Conservation (phyloP, 2,797 vertebrate genomes). For the Arctocebus calabarensis region DNA sequence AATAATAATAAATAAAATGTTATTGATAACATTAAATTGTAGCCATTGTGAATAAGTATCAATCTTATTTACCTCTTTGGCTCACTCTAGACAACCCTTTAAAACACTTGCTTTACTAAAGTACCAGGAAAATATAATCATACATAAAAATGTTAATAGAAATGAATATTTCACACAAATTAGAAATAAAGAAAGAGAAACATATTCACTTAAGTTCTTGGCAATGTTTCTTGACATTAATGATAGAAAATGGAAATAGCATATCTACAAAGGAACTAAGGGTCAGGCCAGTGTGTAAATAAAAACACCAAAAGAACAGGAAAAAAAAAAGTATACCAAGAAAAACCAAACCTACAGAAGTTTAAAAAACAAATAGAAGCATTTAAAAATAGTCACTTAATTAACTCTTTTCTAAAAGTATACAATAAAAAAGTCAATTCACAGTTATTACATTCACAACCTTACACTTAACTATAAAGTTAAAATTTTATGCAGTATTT, state of each 20-base stretch:
- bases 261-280: conserved; percentile 60
- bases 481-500: neutral
- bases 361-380: neutral
- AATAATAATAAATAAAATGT: too few species aligned
- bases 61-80: neutral
- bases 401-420: conserved; percentile 22
- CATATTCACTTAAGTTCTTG: conserved; percentile 15
- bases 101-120: conserved; percentile 3
- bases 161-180: conserved; percentile 34
- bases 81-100: neutral
- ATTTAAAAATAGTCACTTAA: conserved; percentile 30
- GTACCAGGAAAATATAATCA: conserved; percentile 40
- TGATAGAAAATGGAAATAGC: conserved; percentile 73
- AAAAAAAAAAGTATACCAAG: conserved; percentile 32
- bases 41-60: neutral
- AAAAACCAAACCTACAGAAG: neutral
- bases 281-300: conserved; percentile 52
- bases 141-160: neutral
- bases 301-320: neutral
- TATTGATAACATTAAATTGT: neutral
- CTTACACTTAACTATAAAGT: neutral
- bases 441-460: neutral
- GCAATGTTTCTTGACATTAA: conserved; percentile 51
- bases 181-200: conserved; percentile 7
- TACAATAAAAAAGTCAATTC: conserved; percentile 8